Evolutionary conservation across 2,888 invertebrate genomes (phyloP), one percentile per base, ranked within the genome.

Genomic region (Volucella zonaria): DNA sequence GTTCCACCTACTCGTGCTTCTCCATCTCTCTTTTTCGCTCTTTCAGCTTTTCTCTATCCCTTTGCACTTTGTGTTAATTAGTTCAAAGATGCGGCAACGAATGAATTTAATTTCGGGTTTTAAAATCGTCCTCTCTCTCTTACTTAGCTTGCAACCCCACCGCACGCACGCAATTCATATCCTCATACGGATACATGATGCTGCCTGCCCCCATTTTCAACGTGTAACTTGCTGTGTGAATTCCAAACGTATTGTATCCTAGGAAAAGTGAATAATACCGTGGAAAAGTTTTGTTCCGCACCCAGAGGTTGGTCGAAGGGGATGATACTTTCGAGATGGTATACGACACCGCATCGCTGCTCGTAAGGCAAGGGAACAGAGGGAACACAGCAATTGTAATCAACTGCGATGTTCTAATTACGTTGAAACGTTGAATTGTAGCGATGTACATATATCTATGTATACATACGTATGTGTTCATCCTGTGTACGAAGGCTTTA

Each of bases 41-140:
- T 45, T n/a, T 8, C 45, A 23, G 52, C 42, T 18, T 47, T 43
- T 31, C 42, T 51, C 31, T 54, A 47, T 43, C 67, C 47, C 47
- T 59, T 64, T 77, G 52, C 67, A 73, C 68, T 79, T 77, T 80
- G 59, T 81, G 58, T 67, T 87, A 87, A 87, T 87, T 87, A 86
- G 86, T 86, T 80, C 82, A 80, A 76, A 82, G 86, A 87, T 86
- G 79, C 71, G 86, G 82, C 86, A 82, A 75, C 86, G 75, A 80
- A 87, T 74, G 87, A 86, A 86, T 87, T 87, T 86, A 87, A 87
- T 87, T 86, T 87, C 62, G 74, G 79, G 82, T 87, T 87, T 87
- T 62, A 86, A 86, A 87, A 86, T 82, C 86, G 64, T 71, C 49
- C 64, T 68, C 68, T 59, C 61, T 54, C 66, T 52, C 54, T 42